Conservation (phyloP, 2,888 invertebrate species). For the Drosophila anomalipes region DNA sequence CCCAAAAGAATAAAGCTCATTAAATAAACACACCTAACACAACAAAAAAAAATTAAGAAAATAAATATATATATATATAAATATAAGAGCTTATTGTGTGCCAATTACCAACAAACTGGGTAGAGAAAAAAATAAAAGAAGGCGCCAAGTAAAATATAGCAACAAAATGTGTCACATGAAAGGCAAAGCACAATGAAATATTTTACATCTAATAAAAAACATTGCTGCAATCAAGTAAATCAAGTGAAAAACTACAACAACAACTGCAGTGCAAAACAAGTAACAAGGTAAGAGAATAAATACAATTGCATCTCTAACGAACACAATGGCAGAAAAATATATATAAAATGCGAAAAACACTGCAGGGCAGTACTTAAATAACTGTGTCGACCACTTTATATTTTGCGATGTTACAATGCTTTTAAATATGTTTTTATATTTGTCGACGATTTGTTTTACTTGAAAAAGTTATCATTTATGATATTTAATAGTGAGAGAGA, state of each 20-base stretch:
- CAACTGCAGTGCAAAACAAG: not conserved
- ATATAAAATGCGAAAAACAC: not conserved
- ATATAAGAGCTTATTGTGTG: slow-evolving; percentile 62
- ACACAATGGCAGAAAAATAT: slow-evolving; percentile 5
- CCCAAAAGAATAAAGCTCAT: slow-evolving; percentile 24
- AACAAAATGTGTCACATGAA: slow-evolving; percentile 19
- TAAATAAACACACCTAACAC: slow-evolving; percentile 43
- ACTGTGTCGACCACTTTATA: not conserved
- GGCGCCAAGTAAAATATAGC: not conserved
- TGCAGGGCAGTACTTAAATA: not conserved
- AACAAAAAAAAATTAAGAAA: slow-evolving; percentile 17
- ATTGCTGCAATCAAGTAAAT: slow-evolving; percentile 68
- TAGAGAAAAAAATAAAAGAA: slow-evolving; percentile 3
- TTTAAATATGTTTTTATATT: not conserved
- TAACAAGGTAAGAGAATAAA: slow-evolving; percentile 19
- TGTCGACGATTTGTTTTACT: not conserved
- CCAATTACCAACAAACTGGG: slow-evolving; percentile 57
- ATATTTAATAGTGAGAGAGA: no score
- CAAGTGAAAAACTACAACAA: slow-evolving; percentile 66
- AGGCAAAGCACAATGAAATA: slow-evolving; percentile 34
- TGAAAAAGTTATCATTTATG: not conserved
- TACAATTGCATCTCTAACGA: slow-evolving; percentile 4
- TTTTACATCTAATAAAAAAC: slow-evolving; percentile 72
- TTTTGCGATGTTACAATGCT: not conserved
- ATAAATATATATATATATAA: slow-evolving; percentile 13